These are phyloP conservation scores for Nemapogon koenigi DNA, from an alignment of 2,888 invertebrate species.

Conservation along the genomic window DNA sequence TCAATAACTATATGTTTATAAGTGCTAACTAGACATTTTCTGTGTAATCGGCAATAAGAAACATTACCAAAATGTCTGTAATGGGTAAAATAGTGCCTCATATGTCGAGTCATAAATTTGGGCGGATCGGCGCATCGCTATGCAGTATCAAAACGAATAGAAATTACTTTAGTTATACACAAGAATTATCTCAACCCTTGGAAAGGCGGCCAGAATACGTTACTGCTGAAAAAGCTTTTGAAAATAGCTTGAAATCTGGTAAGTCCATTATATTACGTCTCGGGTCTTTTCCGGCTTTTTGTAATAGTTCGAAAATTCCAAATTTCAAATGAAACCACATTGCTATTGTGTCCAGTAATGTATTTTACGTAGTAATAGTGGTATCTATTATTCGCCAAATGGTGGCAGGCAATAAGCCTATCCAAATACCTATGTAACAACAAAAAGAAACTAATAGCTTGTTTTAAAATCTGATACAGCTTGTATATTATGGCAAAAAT, in stretches of 20 bases:
- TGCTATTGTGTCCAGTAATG: too few relatives aligned
- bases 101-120: slow-evolving; percentile 35
- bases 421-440: too few relatives aligned
- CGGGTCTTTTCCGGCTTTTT: too few relatives aligned
- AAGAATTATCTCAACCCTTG: slow-evolving; percentile 82
- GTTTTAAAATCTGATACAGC: too few relatives aligned
- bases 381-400: too few relatives aligned
- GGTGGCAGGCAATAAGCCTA: too few relatives aligned
- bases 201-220: slow-evolving; percentile 75
- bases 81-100: slow-evolving; percentile 44
- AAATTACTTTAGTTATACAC: slow-evolving; percentile 78
- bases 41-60: neutral
- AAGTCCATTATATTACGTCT: slow-evolving; percentile 31
- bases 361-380: too few relatives aligned
- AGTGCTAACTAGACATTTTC: neutral
- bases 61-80: slow-evolving; percentile 35
- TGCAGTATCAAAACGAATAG: slow-evolving; percentile 43
- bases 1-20: too few relatives aligned
- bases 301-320: too few relatives aligned
- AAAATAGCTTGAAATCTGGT: slow-evolving; percentile 81
- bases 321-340: too few relatives aligned
- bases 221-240: slow-evolving; percentile 78
- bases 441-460: too few relatives aligned
- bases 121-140: slow-evolving; percentile 36
- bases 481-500: too few relatives aligned